Evolutionary conservation across 2,888 invertebrate species (phyloP), one percentile per base, ranked within the genome.

Genomic region (Noctuana brunneofusca): DNA sequence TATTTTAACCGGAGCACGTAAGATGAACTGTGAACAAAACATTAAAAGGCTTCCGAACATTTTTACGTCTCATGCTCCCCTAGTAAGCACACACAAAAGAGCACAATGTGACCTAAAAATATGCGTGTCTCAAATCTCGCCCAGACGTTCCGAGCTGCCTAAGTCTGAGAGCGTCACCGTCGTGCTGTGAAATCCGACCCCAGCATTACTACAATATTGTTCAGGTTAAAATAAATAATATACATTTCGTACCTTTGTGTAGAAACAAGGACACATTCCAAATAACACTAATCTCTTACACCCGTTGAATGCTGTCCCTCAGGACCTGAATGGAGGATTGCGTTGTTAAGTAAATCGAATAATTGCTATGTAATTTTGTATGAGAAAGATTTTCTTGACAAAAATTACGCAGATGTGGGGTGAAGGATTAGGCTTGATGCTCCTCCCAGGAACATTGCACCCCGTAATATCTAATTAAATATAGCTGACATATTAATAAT

Each of bases 271-370:
- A 16, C 8, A 41, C 2, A 9, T 32, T 11, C 9, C 4, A 41
- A 1, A 24, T 43, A 35, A 49, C 16, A 1, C 38, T 43, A 35
- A 49, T 24, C 49, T 8, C 9, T 12, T 24, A 35, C 49, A 24
- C 30, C 50, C 24, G n/a, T 41, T 24, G 22, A 20, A 46, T 8
- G 22, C 27, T 24, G 30, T 35, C 20, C 27, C 18, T 14, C 68
- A 73, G 77, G 76, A 77, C 71, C 73, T 83, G 80, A 85, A 84
- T 86, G 84, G 76, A 74, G 75, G 73, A 78, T 75, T 75, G 75
- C 71, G 76, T 79, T 84, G 81, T 81, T 80, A 83, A 79, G 80
- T 78, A n/a, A n/a, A n/a, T n/a, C n/a, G n/a, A n/a, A n/a, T n/a
- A n/a, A n/a, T n/a, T n/a, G n/a, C n/a, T n/a, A n/a, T n/a, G n/a